These are phyloP conservation scores for Flabesymbios commensalis DNA, from an alignment of 2,888 invertebrate genomes.

Conservation along the genomic window DNA sequence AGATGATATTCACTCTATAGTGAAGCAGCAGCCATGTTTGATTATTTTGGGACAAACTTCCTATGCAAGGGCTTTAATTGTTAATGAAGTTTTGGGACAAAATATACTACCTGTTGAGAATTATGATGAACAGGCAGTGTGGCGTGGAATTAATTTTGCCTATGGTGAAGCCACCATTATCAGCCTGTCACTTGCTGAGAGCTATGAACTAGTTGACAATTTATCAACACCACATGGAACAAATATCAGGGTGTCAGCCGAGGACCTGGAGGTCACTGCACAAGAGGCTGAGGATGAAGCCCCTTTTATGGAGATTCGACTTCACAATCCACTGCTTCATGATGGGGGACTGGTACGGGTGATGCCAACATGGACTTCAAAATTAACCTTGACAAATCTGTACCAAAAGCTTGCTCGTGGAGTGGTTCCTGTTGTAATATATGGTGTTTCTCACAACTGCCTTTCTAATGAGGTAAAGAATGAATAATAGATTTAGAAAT, in stretches of 20 bases:
- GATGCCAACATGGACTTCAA: too few relatives aligned
- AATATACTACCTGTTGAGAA: conserved; percentile 67
- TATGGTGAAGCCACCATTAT: conserved; percentile 56
- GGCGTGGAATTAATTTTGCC: conserved; percentile 70
- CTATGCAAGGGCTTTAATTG: conserved; percentile 73
- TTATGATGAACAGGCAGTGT: conserved; percentile 48
- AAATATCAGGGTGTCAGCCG: conserved; percentile 73
- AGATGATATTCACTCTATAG: conserved; percentile 50
- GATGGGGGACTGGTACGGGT: too few relatives aligned
- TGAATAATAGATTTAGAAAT: too few relatives aligned
- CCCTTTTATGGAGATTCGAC: too few relatives aligned
- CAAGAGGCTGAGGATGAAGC: too few relatives aligned
- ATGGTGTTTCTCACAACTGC: too few relatives aligned
- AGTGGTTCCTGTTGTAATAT: too few relatives aligned
- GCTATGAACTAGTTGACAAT: conserved; percentile 70
- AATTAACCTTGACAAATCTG: too few relatives aligned
- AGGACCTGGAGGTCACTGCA: conserved; percentile 63
- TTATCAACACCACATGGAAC: conserved; percentile 70
- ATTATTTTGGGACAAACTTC: conserved; percentile 75
- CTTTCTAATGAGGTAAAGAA: too few relatives aligned
- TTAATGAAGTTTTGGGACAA: conserved; percentile 74
- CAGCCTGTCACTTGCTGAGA: conserved; percentile 60
- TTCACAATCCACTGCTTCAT: too few relatives aligned
- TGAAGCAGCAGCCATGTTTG: conserved; percentile 70
- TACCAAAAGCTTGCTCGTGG: too few relatives aligned